Percentiles rank a stretch among this genome's conserved stretches.
Evolutionary conservation across 2,113 vertebrate species (phyloP).

Genomic region (Nibea albiflora): DNA sequence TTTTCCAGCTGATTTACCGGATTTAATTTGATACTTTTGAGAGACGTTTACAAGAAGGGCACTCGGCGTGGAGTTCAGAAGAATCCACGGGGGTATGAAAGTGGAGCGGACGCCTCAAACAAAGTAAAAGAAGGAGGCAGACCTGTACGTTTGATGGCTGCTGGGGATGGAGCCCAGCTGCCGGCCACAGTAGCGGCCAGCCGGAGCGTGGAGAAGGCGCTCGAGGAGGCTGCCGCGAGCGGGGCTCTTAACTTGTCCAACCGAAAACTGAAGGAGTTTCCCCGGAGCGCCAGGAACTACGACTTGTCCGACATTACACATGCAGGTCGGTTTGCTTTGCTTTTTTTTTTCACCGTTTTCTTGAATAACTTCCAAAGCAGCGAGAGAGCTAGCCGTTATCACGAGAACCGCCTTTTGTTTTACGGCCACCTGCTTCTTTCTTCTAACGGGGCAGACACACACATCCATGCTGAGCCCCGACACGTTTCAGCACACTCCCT

Average conservation of each 20-base stretch:
- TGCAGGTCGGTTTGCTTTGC: slow-evolving; percentile 82
- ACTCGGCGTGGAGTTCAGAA: background rate
- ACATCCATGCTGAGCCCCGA: slow-evolving; percentile 21
- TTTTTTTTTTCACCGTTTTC: too few relatives aligned
- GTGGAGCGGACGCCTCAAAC: slow-evolving; percentile 46
- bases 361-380: background rate
- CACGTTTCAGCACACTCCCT: slow-evolving; percentile 18
- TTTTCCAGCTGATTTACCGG: background rate
- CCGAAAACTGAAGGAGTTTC: slow-evolving; percentile 91
- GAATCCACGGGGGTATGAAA: slow-evolving; percentile 48
- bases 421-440: slow-evolving; percentile 71
- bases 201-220: slow-evolving; percentile 90
- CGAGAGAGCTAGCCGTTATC: slow-evolving; percentile 29
- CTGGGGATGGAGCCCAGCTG: slow-evolving; percentile 88
- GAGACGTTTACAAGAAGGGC: slow-evolving; percentile 1
- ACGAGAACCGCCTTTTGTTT: slow-evolving; percentile 71
- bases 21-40: slow-evolving; percentile 31
- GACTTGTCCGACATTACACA: slow-evolving; percentile 93
- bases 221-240: slow-evolving; percentile 91
- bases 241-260: slow-evolving; percentile 90
- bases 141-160: slow-evolving; percentile 82
- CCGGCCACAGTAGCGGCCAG: slow-evolving; percentile 87
- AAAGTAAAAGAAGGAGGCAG: slow-evolving; percentile 66
- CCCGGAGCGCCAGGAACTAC: slow-evolving; percentile 88
- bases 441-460: slow-evolving; percentile 20